Evolutionary conservation across 1,140 invertebrate genomes (phyloP).

Genomic region (Leptinotarsa undecemlineata): DNA sequence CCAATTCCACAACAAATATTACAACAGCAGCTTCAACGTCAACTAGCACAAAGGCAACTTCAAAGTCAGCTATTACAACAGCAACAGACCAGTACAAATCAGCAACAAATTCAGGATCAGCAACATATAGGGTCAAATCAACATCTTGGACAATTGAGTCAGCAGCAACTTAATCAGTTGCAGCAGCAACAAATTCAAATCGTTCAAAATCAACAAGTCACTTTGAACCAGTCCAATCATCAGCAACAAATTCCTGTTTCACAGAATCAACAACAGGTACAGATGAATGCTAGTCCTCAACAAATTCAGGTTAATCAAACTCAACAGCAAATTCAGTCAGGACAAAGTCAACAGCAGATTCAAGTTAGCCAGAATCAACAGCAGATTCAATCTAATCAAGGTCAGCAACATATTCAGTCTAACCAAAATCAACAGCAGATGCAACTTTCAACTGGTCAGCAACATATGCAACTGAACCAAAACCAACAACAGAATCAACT

Average conservation of each 20-base stretch:
- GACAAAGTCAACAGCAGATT: conserved; percentile 50
- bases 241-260: conserved; percentile 48
- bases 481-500: conserved; percentile 39
- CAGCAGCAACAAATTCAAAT: conserved; percentile 52
- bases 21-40: conserved; percentile 41
- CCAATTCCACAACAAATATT: conserved; percentile 42
- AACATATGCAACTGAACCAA: conserved; percentile 55
- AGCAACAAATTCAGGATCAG: conserved; percentile 27
- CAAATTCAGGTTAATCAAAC: conserved; percentile 34
- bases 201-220: conserved; percentile 28
- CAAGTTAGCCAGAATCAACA: conserved; percentile 60
- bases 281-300: conserved; percentile 37
- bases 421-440: conserved; percentile 38
- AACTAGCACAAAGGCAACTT: conserved; percentile 38
- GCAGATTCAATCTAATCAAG: conserved; percentile 61
- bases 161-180: conserved; percentile 52
- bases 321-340: conserved; percentile 50
- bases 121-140: conserved; percentile 38
- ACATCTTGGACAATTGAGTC: conserved; percentile 49
- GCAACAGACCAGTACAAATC: conserved; percentile 31
- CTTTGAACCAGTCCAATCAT: conserved; percentile 32
- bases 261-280: conserved; percentile 51
- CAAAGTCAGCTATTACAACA: conserved; percentile 40
- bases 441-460: conserved; percentile 33
- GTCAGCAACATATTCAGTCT: conserved; percentile 58